Conservation (phyloP, 2,113 vertebrate genomes). For the Dasyornis broadbenti region DNA sequence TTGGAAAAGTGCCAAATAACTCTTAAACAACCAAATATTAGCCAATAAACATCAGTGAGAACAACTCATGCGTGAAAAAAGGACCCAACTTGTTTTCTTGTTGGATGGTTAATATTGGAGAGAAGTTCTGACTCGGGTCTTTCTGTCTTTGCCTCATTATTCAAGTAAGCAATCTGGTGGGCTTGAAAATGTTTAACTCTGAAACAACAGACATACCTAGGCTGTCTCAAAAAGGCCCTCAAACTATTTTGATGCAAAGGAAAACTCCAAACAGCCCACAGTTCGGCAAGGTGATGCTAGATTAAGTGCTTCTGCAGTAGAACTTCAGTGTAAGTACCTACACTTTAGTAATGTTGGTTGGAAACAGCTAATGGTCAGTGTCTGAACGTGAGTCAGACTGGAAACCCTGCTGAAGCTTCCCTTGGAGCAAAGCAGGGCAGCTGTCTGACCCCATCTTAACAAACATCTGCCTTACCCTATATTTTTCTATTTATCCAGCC, state of each 20-base stretch:
- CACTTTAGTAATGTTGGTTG: neutral
- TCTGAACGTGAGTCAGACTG: neutral
- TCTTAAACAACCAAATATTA: conserved; percentile 37
- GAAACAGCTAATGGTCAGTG: neutral
- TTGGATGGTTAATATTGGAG: neutral
- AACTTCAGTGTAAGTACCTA: neutral
- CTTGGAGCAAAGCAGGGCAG: neutral
- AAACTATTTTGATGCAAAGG: neutral
- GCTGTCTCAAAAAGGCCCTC: neutral
- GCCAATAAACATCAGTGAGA: neutral
- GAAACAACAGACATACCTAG: neutral
- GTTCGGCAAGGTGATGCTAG: neutral
- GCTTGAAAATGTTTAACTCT: neutral
- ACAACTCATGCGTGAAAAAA: neutral
- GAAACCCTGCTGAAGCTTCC: neutral
- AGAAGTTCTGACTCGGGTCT: neutral
- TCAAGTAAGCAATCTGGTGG: neutral
- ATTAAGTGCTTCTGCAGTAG: neutral
- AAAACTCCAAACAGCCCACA: neutral
- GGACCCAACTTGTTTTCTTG: neutral
- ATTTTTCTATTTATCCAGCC: neutral
- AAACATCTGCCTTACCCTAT: fast-evolving
- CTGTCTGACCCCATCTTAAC: neutral
- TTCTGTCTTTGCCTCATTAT: neutral
- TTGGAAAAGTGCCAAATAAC: conserved; percentile 45